Conservation (phyloP, 1,140 invertebrate genomes). For the Bombus sibiricus region DNA sequence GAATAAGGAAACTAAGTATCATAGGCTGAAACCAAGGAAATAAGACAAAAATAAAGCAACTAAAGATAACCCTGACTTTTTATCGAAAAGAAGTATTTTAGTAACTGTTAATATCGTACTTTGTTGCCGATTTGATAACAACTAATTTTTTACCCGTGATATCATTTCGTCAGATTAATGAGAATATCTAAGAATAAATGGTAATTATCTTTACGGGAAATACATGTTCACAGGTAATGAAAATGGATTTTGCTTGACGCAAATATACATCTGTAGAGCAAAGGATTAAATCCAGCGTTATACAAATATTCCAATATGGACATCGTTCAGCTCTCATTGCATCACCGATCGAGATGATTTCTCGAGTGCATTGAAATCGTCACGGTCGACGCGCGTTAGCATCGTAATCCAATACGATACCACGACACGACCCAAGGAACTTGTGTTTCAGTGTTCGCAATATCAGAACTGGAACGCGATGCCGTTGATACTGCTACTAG, state of each 20-base stretch:
- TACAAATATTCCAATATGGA: neutral
- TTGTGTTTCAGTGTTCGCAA: constrained; percentile 15
- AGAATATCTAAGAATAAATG: neutral
- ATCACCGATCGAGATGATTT: neutral
- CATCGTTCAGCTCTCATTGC: constrained; percentile 33
- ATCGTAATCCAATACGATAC: constrained; percentile 34
- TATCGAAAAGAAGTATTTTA: too few relatives aligned
- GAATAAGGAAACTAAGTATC: too few relatives aligned
- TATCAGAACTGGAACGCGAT: neutral
- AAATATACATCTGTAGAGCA: too few relatives aligned
- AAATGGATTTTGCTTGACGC: too few relatives aligned
- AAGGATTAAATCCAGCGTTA: neutral
- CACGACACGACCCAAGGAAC: neutral
- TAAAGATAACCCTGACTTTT: too few relatives aligned
- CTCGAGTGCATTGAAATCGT: constrained; percentile 25
- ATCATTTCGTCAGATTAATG: too few relatives aligned
- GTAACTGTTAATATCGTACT: too few relatives aligned
- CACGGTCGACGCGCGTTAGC: constrained; percentile 8
- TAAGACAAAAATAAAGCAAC: too few relatives aligned
- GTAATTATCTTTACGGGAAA: neutral
- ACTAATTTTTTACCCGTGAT: too few relatives aligned
- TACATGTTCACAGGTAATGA: too few relatives aligned
- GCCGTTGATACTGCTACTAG: constrained; percentile 10
- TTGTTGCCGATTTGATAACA: too few relatives aligned
- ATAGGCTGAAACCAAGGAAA: too few relatives aligned